Conservation (phyloP, 1,140 invertebrate species). For the Ctenoplectra terminalis region DNA sequence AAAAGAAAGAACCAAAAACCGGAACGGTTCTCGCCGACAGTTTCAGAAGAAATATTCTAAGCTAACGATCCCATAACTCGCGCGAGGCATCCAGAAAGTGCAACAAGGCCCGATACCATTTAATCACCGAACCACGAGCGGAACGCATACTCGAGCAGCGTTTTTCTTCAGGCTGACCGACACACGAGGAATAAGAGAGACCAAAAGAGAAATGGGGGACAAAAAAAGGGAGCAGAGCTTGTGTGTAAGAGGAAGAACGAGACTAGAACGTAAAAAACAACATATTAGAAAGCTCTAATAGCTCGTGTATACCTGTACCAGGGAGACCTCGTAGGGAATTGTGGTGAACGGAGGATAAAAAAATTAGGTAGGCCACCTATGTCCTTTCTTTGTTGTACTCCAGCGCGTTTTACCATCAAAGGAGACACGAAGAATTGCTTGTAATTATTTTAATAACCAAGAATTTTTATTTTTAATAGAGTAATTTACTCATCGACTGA, state of each 20-base stretch:
- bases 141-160: neutral
- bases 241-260: neutral
- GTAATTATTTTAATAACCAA: too few relatives aligned
- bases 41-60: neutral
- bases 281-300: conserved; percentile 21
- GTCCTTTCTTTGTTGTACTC: conserved; percentile 35
- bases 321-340: neutral
- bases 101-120: conserved; percentile 16
- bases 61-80: conserved; percentile 42
- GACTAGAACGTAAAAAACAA: neutral
- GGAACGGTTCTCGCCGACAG: neutral
- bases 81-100: conserved; percentile 7
- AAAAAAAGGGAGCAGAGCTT: neutral
- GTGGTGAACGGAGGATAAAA: conserved; percentile 53
- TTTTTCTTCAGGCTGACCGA: conserved; percentile 13
- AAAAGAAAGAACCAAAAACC: neutral
- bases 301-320: conserved; percentile 15
- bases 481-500: too few relatives aligned
- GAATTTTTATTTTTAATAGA: too few relatives aligned
- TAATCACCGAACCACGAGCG: conserved; percentile 33
- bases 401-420: conserved; percentile 26
- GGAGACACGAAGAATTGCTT: too few relatives aligned
- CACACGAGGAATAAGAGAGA: neutral
- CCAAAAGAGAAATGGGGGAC: neutral
- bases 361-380: conserved; percentile 53